phyloP scores from a whole-genome alignment of 2,113 vertebrate species.

The Crotophaga sulcirostris region DNA sequence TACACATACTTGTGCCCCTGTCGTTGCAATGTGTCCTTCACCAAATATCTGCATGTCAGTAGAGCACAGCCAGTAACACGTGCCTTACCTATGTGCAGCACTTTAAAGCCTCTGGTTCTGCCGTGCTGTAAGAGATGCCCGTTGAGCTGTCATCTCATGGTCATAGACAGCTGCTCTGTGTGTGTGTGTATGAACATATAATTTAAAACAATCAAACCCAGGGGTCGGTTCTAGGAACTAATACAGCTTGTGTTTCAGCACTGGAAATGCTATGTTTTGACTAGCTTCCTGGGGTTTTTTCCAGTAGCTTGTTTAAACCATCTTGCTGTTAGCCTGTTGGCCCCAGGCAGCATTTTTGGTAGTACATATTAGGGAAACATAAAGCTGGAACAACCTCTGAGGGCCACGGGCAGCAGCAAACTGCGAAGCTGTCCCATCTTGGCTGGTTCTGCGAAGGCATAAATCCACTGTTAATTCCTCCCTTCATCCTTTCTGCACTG shows the following conservation, averaged over 20 bases:
- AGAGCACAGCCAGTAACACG: background rate
- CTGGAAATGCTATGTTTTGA: constrained; percentile 1
- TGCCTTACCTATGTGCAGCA: background rate
- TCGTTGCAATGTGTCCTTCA: background rate
- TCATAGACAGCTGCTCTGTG: background rate
- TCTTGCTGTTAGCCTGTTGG: background rate
- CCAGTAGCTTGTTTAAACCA: background rate
- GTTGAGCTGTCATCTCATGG: rapidly evolving
- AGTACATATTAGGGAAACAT: background rate
- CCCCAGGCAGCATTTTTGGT: background rate
- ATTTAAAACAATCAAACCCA: background rate
- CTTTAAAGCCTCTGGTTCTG: background rate
- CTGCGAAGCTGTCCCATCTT: background rate
- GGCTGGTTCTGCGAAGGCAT: background rate
- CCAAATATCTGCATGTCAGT: background rate
- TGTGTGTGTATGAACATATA: rapidly evolving
- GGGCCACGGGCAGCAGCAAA: background rate
- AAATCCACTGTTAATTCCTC: background rate
- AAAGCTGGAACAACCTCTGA: background rate
- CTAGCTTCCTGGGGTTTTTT: background rate
- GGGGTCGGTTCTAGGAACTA: background rate
- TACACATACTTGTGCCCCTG: background rate
- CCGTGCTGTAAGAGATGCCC: background rate
- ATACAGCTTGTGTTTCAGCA: background rate
- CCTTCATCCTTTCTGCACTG: background rate